Percentiles rank a stretch among this genome's conserved stretches.
Conservation (phyloP, 2,888 invertebrate genomes). For the Scaptomyza reducta region DNA sequence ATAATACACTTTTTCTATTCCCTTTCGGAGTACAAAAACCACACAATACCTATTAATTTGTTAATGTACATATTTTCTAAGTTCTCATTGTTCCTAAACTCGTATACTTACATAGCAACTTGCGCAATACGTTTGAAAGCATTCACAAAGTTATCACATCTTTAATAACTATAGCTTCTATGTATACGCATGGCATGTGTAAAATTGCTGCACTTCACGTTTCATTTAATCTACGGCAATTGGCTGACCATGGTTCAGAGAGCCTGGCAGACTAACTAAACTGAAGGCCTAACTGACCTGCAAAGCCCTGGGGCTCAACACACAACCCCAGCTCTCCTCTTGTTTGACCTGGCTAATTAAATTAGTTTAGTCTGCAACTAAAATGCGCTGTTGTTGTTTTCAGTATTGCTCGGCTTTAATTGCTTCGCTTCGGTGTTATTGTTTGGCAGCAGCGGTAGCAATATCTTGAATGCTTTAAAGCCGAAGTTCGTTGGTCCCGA, state of each 20-base stretch:
- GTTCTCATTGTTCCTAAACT: too few species aligned
- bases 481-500: background rate
- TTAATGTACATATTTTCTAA: too few species aligned
- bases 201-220: slow-evolving; percentile 56
- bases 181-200: slow-evolving; percentile 25
- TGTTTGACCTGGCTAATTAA: slow-evolving; percentile 62
- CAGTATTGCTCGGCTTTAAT: slow-evolving; percentile 45
- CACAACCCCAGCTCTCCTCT: background rate
- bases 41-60: too few species aligned
- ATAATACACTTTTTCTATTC: too few species aligned
- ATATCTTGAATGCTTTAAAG: slow-evolving; percentile 52
- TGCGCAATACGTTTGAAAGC: background rate
- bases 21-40: too few species aligned
- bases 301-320: background rate
- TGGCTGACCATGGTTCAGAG: slow-evolving; percentile 22
- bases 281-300: slow-evolving; percentile 35
- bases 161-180: slow-evolving; percentile 8
- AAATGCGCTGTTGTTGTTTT: slow-evolving; percentile 42
- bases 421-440: slow-evolving; percentile 37
- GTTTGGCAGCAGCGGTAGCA: slow-evolving; percentile 14
- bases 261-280: slow-evolving; percentile 1
- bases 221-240: slow-evolving; percentile 57
- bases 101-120: background rate
- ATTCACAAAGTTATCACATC: slow-evolving; percentile 23
- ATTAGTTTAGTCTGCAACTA: slow-evolving; percentile 60